phyloP scores from a whole-genome alignment of 1,140 invertebrate genomes.

The Drosophila yakuba region DNA sequence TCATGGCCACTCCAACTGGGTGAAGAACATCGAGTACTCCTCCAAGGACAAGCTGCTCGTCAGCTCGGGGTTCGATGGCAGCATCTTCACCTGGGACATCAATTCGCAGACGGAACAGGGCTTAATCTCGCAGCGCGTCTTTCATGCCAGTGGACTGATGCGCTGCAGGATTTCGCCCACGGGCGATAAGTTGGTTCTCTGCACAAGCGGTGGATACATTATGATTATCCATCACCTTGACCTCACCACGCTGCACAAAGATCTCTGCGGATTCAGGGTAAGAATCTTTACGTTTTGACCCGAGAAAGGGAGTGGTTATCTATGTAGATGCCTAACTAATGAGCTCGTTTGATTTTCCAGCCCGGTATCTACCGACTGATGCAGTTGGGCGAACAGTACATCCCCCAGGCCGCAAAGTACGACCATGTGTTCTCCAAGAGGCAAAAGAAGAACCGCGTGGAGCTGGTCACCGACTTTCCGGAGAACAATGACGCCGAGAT shows the following conservation, averaged over 20 bases:
- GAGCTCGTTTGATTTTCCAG: constrained; percentile 85
- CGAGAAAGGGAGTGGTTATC: too few species aligned
- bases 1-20: constrained; percentile 96
- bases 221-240: constrained; percentile 96
- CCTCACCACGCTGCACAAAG: constrained; percentile 90
- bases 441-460: constrained; percentile 92
- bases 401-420: constrained; percentile 91
- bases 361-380: constrained; percentile 95
- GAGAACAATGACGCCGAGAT: constrained; percentile 93
- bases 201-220: constrained; percentile 94
- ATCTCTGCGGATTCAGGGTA: constrained; percentile 94
- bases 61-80: constrained; percentile 96
- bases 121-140: constrained; percentile 92
- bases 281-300: background rate
- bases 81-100: constrained; percentile 97
- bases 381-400: constrained; percentile 92
- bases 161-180: constrained; percentile 94
- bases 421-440: constrained; percentile 92
- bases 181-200: constrained; percentile 94
- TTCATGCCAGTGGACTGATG: constrained; percentile 91
- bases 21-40: constrained; percentile 98
- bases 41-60: constrained; percentile 93
- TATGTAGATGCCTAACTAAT: background rate
- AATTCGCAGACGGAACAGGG: constrained; percentile 93
- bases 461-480: constrained; percentile 96